These are phyloP conservation scores for Brachionus plicatilis DNA, from an alignment of 1,140 invertebrate genomes.

Conservation along the genomic window DNA sequence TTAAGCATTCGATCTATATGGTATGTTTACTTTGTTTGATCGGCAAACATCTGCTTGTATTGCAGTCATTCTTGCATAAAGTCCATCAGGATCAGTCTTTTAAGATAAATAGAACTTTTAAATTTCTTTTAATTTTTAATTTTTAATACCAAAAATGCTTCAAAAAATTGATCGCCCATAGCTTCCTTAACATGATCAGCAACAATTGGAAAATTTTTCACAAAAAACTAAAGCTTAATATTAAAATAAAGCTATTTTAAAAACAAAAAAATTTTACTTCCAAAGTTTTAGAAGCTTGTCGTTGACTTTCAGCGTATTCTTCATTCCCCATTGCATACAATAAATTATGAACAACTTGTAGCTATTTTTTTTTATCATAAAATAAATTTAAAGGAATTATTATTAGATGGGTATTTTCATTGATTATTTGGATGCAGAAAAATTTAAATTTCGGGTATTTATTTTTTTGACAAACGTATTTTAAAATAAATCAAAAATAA, in stretches of 20 bases:
- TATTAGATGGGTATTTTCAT: too few relatives aligned
- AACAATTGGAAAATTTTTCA: slow-evolving; percentile 52
- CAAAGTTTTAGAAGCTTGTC: slow-evolving; percentile 53
- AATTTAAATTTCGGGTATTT: too few relatives aligned
- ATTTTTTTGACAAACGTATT: too few relatives aligned
- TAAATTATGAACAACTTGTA: slow-evolving; percentile 50
- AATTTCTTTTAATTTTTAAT: not conserved
- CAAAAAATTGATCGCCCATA: slow-evolving; percentile 53
- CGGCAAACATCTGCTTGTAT: slow-evolving; percentile 54
- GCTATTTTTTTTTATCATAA: slow-evolving; percentile 41
- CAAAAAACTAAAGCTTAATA: slow-evolving; percentile 49
- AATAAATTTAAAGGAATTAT: too few relatives aligned
- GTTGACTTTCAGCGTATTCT: slow-evolving; percentile 54
- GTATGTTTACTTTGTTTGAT: slow-evolving; percentile 55
- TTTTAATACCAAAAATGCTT: slow-evolving; percentile 52
- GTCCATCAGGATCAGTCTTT: slow-evolving; percentile 51
- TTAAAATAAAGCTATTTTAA: not conserved
- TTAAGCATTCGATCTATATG: slow-evolving; percentile 40
- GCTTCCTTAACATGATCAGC: slow-evolving; percentile 55
- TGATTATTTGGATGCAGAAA: too few relatives aligned
- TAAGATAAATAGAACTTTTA: slow-evolving; percentile 38
- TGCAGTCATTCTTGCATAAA: slow-evolving; percentile 55
- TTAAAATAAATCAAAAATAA: too few relatives aligned
- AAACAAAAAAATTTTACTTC: slow-evolving; percentile 45
- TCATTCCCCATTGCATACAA: slow-evolving; percentile 55